phyloP scores from a whole-genome alignment of 2,888 invertebrate genomes.

The Toxonevra muliebris region DNA sequence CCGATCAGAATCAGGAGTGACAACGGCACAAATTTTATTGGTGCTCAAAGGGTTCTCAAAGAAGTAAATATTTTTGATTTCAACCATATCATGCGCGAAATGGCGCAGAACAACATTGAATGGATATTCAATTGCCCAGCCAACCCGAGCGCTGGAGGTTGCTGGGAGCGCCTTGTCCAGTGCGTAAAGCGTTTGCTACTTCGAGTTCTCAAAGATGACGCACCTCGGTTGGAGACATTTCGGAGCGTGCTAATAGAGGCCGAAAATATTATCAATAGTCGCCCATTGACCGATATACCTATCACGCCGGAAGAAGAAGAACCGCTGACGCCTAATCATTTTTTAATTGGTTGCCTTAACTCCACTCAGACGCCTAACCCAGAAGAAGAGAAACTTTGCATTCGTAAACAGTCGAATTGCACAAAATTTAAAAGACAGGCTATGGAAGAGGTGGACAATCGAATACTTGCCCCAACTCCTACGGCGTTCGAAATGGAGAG shows the following conservation, averaged over 20 bases:
- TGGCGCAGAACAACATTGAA: slow-evolving; percentile 27
- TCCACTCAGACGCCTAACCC: slow-evolving; percentile 27
- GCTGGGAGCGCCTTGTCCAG: slow-evolving; percentile 39
- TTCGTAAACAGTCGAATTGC: slow-evolving; percentile 32
- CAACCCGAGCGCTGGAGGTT: slow-evolving; percentile 41
- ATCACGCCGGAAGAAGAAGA: slow-evolving; percentile 30
- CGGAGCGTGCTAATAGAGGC: slow-evolving; percentile 35
- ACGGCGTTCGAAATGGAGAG: slow-evolving; percentile 28
- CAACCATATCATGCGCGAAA: slow-evolving; percentile 15
- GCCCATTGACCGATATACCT: slow-evolving; percentile 35
- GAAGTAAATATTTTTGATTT: too few species aligned
- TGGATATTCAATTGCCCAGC: slow-evolving; percentile 35
- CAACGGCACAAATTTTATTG: too few species aligned
- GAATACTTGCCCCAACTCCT: too few species aligned
- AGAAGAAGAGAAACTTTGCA: slow-evolving; percentile 16
- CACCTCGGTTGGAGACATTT: slow-evolving; percentile 37
- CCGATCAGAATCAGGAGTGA: too few species aligned
- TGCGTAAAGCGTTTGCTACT: slow-evolving; percentile 28
- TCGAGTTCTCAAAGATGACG: slow-evolving; percentile 25
- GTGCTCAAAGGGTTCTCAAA: too few species aligned
- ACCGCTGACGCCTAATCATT: slow-evolving; percentile 24
- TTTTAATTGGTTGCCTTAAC: too few species aligned
- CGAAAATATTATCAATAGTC: slow-evolving; percentile 36
- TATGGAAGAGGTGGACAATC: too few species aligned
- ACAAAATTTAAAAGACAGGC: slow-evolving; percentile 22